Evolutionary conservation across 1,140 invertebrate species (phyloP).

Genomic region (Tribolium castaneum): DNA sequence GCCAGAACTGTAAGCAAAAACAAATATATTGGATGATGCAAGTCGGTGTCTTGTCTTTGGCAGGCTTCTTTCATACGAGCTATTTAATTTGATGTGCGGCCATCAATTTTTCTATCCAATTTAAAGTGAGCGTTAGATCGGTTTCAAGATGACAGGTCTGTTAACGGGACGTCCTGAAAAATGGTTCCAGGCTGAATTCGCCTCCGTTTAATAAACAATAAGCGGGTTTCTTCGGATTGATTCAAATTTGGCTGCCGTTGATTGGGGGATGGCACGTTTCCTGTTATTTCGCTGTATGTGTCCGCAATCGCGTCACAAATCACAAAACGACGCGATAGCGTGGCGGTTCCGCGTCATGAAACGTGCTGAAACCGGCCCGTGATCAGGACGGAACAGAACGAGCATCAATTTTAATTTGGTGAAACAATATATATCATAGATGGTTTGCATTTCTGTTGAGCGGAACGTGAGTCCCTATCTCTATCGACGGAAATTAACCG

Average conservation of each 20-base stretch:
- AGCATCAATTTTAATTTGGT: slow-evolving; percentile 47
- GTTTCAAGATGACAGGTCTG: slow-evolving; percentile 11
- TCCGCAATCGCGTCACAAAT: slow-evolving; percentile 29
- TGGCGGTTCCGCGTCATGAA: slow-evolving; percentile 30
- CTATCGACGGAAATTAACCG: slow-evolving; percentile 43
- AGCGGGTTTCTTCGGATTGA: no score
- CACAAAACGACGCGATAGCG: slow-evolving; percentile 22
- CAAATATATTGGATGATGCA: slow-evolving; percentile 8
- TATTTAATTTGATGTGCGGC: slow-evolving; percentile 28
- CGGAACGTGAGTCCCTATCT: slow-evolving; percentile 35
- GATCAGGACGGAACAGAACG: slow-evolving; percentile 34
- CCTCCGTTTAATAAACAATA: no score
- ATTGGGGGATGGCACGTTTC: slow-evolving; percentile 2
- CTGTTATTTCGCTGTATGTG: slow-evolving; percentile 23
- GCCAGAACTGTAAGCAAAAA: neutral
- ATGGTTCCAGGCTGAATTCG: neutral
- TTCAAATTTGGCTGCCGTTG: neutral
- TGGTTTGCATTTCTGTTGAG: slow-evolving; percentile 45
- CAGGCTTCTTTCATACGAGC: slow-evolving; percentile 10
- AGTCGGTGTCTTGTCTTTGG: slow-evolving; percentile 12
- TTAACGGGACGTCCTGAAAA: neutral
- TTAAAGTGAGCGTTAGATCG: slow-evolving; percentile 19
- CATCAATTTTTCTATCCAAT: slow-evolving; percentile 34
- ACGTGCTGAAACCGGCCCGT: slow-evolving; percentile 23
- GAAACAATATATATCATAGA: slow-evolving; percentile 48